Percentiles rank a stretch among this genome's conserved stretches.
Conservation (phyloP, 53 echinoderm and acorn worm genomes). For the Mesocentrotus franciscanus region DNA sequence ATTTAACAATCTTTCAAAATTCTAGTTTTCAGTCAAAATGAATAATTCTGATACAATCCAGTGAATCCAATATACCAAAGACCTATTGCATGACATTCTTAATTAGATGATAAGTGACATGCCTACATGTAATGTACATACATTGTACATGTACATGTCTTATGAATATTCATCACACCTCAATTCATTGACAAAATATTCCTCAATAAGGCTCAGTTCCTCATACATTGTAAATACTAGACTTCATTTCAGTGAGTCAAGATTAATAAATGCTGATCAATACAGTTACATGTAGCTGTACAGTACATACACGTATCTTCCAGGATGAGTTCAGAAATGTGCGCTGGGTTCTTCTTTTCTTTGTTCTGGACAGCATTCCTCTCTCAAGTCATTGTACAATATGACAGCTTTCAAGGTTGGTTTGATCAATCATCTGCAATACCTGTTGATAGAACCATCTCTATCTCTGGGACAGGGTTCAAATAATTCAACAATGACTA, state of each 20-base stretch:
- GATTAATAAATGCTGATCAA: background rate
- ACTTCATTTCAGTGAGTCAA: background rate
- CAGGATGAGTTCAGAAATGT: background rate
- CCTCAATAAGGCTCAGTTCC: too few species aligned
- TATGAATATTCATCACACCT: too few species aligned
- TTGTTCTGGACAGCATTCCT: background rate
- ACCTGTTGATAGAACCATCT: background rate
- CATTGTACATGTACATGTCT: background rate
- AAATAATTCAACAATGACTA: slow-evolving; percentile 11
- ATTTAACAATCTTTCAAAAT: too few species aligned
- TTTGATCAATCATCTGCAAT: background rate
- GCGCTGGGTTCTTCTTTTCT: background rate
- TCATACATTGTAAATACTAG: background rate
- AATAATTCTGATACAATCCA: background rate
- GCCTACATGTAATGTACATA: too few species aligned
- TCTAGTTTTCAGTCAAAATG: background rate
- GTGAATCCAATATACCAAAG: background rate
- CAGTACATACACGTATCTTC: background rate
- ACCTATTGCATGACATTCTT: too few species aligned
- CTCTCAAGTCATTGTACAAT: background rate
- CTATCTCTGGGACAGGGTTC: background rate
- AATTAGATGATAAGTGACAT: too few species aligned
- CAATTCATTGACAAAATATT: too few species aligned
- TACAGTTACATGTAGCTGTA: too few species aligned
- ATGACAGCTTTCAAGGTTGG: slow-evolving; percentile 21